Percentiles rank a stretch among this genome's conserved stretches.
These are phyloP conservation scores for Platynereis dumerilii DNA, from an alignment of 2,888 invertebrate genomes.

Conservation along the genomic window DNA sequence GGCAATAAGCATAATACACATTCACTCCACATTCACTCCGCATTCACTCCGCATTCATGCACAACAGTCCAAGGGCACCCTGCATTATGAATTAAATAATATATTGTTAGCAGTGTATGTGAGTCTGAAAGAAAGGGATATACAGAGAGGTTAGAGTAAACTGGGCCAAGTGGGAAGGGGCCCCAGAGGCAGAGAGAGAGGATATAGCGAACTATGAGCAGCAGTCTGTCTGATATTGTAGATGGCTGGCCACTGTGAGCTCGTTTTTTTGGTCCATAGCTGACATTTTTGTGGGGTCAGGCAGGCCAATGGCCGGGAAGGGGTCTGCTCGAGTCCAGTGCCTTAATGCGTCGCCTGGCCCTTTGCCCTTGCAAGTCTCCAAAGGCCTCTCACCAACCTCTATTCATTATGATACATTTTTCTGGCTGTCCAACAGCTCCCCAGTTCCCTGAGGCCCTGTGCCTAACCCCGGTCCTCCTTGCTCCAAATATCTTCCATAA, in stretches of 20 bases:
- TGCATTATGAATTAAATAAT: no score
- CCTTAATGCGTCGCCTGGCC: conserved; percentile 1
- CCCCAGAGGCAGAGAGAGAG: not conserved
- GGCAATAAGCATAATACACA: no score
- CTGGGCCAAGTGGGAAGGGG: not conserved
- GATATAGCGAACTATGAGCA: not conserved
- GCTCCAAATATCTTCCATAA: conserved; percentile 5
- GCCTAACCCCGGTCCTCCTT: conserved; percentile 18
- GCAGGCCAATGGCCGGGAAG: not conserved
- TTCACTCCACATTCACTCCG: no score
- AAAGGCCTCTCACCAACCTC: not conserved
- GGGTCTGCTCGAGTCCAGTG: not conserved
- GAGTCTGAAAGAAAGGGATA: no score
- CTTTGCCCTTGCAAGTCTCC: not conserved
- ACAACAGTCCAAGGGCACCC: no score
- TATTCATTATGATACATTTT: conserved; percentile 5
- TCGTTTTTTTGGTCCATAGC: conserved; percentile 3
- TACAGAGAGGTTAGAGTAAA: not conserved
- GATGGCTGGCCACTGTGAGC: not conserved
- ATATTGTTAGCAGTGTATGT: no score
- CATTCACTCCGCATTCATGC: no score
- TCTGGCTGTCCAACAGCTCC: no score
- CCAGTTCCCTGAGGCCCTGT: conserved; percentile 9
- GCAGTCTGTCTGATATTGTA: conserved; percentile 8
- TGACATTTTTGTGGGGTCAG: conserved; percentile 4